Evolutionary conservation across 2,888 invertebrate species (phyloP).

Genomic region (Caradrina clavipalpis): DNA sequence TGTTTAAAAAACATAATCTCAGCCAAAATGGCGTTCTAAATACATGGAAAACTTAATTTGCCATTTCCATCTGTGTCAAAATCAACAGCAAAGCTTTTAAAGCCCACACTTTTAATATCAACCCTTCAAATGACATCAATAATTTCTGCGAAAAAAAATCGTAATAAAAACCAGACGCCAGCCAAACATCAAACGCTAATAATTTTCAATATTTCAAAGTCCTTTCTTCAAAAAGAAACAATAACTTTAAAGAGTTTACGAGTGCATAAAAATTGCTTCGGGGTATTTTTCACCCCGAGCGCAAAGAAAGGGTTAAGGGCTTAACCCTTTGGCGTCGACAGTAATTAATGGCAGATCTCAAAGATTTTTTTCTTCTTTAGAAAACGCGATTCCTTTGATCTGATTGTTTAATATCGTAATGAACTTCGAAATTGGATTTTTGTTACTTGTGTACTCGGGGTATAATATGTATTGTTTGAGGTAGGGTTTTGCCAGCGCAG

Average conservation of each 20-base stretch:
- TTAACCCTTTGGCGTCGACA: constrained; percentile 84
- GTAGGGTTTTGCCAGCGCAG: background rate
- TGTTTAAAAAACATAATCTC: too few species aligned
- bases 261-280: constrained; percentile 83
- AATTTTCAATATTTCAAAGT: constrained; percentile 88
- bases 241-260: constrained; percentile 85
- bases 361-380: constrained; percentile 72
- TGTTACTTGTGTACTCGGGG: background rate
- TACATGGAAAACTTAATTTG: background rate
- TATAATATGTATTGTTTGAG: constrained; percentile 3
- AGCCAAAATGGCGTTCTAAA: background rate
- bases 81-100: constrained; percentile 53
- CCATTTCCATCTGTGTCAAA: constrained; percentile 43
- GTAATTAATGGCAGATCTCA: constrained; percentile 87
- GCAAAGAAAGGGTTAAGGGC: constrained; percentile 81
- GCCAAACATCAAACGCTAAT: constrained; percentile 86
- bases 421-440: constrained; percentile 62
- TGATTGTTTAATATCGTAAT: constrained; percentile 74
- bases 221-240: constrained; percentile 85
- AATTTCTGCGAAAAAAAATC: constrained; percentile 33
- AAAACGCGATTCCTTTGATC: constrained; percentile 79
- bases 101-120: constrained; percentile 41
- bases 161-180: constrained; percentile 60
- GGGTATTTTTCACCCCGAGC: constrained; percentile 77
- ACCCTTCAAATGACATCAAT: constrained; percentile 58